Base-by-base conservation (phyloP, 2,888 invertebrate species). In the Drosophila lacicola region DNA sequence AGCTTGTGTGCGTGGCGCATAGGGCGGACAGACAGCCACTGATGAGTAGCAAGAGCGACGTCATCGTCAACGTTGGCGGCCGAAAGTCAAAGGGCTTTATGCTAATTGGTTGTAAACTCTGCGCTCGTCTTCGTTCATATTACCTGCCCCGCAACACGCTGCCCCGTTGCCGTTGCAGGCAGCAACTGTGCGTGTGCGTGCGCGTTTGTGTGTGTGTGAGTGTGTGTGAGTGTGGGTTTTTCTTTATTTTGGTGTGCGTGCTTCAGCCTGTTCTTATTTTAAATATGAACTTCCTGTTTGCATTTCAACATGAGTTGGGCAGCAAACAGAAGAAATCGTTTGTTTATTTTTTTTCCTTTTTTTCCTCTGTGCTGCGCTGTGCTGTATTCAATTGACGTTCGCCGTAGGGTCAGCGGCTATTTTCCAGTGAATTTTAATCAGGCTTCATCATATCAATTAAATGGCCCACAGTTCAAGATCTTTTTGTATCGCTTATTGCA, bases 211-310 rank as follows among this genome's bases (percentile, higher is more conserved):
- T 60, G 29, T 45, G 36, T 14, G 19, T 11, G 53, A 21, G 13
- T 17, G 17, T 17, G 17, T 0, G 17, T 17, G n/a, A n/a, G n/a
- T n/a, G n/a, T 33, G 39, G 46, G 9, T 13, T 39, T 37, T 33
- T 29, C n/a, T 37, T 46, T 60, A 39, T 36, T 46, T 39, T 45
- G 33, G n/a, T 70, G 56, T 74, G 67, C 49, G 74, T 73, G 76
- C 46, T 42, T 66, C 33, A 39, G 46, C 46, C 58, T 66, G 49
- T 70, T 76, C 78, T 76, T 68, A 53, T 80, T 84, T 83, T 82
- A 83, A 83, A 83, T 80, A 76, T 74, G 70, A 80, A 82, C 84
- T 83, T 83, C 82, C 82, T 83, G 82, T 79, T 84, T 78, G 74
- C 66, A 65, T 74, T 74, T 70, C 69, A 62, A 64, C 62, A 54